These are phyloP conservation scores for Glaucidium brasilianum DNA, from an alignment of 2,113 vertebrate species.

Conservation along the genomic window DNA sequence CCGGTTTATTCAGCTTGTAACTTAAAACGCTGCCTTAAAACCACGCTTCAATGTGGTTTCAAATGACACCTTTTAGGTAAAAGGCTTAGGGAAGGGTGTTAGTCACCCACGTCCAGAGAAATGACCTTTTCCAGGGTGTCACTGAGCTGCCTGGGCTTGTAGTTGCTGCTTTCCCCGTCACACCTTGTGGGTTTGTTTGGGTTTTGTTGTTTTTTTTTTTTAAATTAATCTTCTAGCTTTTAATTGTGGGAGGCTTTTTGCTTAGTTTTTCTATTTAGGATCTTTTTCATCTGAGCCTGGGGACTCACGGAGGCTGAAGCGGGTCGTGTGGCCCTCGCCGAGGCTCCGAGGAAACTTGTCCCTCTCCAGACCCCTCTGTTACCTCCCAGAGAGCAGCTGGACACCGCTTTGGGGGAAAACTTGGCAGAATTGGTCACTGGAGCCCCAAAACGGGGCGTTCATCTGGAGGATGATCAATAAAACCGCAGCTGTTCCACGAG, in stretches of 20 bases:
- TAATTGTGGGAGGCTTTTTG: background rate
- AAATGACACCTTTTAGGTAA: background rate
- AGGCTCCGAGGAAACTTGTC: too few species aligned
- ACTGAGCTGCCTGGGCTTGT: background rate
- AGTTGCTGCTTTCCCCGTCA: rapidly evolving
- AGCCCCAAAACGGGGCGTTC: too few species aligned
- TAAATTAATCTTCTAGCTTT: background rate
- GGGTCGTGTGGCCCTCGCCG: too few species aligned
- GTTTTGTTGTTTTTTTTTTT: too few species aligned
- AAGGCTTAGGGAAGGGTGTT: background rate
- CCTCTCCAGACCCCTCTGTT: too few species aligned
- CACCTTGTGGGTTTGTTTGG: background rate
- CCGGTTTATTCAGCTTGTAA: background rate
- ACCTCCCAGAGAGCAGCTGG: too few species aligned
- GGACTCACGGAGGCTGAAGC: too few species aligned
- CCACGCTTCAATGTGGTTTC: background rate
- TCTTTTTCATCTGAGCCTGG: too few species aligned
- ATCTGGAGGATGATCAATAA: too few species aligned
- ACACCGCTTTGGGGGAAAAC: too few species aligned
- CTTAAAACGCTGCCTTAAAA: background rate
- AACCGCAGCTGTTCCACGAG: too few species aligned
- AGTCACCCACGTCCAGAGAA: background rate
- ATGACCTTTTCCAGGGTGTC: background rate
- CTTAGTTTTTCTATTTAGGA: background rate
- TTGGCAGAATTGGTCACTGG: too few species aligned